Percentiles rank a stretch among this genome's conserved stretches.
These are phyloP conservation scores for Orthosia incerta DNA, from an alignment of 2,888 invertebrate species.

Conservation along the genomic window DNA sequence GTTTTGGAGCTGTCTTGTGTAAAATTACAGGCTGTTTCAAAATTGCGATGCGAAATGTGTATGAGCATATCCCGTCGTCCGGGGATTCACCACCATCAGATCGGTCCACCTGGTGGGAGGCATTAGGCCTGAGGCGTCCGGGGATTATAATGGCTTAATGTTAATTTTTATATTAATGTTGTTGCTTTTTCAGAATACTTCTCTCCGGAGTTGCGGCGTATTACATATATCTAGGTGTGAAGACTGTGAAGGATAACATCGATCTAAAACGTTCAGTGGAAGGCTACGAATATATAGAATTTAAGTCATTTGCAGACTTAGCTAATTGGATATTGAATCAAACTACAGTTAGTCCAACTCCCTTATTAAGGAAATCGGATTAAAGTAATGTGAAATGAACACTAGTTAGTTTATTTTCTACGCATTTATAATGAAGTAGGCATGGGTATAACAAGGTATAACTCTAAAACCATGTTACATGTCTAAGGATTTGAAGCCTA, in stretches of 20 bases:
- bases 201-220: background rate
- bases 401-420: background rate
- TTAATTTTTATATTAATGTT: background rate
- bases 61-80: too few relatives aligned
- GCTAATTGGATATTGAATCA: background rate
- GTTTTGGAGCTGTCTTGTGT: too few relatives aligned
- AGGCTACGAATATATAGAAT: background rate
- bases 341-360: background rate
- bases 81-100: too few relatives aligned
- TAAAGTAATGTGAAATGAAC: background rate
- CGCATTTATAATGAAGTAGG: too few relatives aligned
- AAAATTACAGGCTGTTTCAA: too few relatives aligned
- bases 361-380: background rate
- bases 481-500: background rate
- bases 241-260: background rate
- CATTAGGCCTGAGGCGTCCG: too few relatives aligned
- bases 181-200: conserved; percentile 9
- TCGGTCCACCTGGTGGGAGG: too few relatives aligned
- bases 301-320: conserved; percentile 16
- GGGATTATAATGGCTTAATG: background rate
- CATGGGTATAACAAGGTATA: too few relatives aligned
- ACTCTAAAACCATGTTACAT: background rate
- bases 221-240: background rate
- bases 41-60: background rate
- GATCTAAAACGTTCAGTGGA: background rate